Evolutionary conservation across 1,140 invertebrate genomes (phyloP).

Genomic region (Trichonephila clavata): DNA sequence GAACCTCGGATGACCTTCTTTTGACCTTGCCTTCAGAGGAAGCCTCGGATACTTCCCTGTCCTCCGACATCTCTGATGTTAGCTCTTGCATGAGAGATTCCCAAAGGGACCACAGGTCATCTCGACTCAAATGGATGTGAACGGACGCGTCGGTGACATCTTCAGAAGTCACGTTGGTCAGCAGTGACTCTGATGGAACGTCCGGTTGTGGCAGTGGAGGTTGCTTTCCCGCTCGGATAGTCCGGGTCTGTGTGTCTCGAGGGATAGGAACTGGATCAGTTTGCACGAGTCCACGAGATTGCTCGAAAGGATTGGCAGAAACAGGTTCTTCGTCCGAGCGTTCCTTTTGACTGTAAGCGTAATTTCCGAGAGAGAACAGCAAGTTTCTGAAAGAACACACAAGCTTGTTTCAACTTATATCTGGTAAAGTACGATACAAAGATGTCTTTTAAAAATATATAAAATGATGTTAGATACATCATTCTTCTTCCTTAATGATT

Average conservation of each 20-base stretch:
- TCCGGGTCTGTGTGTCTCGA: slow-evolving; percentile 45
- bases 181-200: slow-evolving; percentile 39
- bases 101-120: slow-evolving; percentile 77
- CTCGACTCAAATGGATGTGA: slow-evolving; percentile 59
- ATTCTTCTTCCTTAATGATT: too few species aligned
- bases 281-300: neutral
- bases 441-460: too few species aligned
- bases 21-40: slow-evolving; percentile 35
- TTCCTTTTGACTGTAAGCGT: slow-evolving; percentile 69
- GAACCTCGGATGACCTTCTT: slow-evolving; percentile 25
- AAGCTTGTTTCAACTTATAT: too few species aligned
- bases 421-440: too few species aligned
- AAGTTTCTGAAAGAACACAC: slow-evolving; percentile 47
- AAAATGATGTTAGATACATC: too few species aligned
- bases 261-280: neutral
- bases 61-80: slow-evolving; percentile 19
- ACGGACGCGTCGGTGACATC: slow-evolving; percentile 61
- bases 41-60: slow-evolving; percentile 10
- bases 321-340: slow-evolving; percentile 63
- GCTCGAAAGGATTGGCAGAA: slow-evolving; percentile 22
- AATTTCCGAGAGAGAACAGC: slow-evolving; percentile 72
- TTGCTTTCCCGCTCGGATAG: slow-evolving; percentile 41
- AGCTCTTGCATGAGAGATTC: slow-evolving; percentile 74
- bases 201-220: slow-evolving; percentile 42
- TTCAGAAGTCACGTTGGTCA: slow-evolving; percentile 59